phyloP scores from a whole-genome alignment of 2,797 vertebrate genomes.

The Hoplostethus atlanticus region DNA sequence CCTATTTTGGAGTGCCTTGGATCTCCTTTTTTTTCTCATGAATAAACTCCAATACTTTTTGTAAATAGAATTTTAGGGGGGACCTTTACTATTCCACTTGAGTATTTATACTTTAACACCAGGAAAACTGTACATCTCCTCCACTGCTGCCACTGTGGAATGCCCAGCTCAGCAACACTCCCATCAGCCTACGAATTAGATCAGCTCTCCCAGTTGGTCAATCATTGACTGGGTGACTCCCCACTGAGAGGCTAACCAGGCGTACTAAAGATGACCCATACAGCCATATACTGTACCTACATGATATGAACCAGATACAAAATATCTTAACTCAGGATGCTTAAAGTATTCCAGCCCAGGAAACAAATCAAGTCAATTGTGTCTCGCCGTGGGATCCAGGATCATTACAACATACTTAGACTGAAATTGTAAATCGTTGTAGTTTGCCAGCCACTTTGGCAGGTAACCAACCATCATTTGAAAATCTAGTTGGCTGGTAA shows the following conservation, averaged over 20 bases:
- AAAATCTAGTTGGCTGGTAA: constrained; percentile 29
- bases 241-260: constrained; percentile 41
- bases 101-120: constrained; percentile 17
- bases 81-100: neutral
- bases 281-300: neutral
- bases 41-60: neutral
- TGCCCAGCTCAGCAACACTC: constrained; percentile 71
- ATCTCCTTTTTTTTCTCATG: constrained; percentile 3
- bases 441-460: neutral
- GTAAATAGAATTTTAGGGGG: neutral
- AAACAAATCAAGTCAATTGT: constrained; percentile 7
- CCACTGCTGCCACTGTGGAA: constrained; percentile 57
- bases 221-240: constrained; percentile 65
- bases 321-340: neutral
- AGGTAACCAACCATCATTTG: constrained; percentile 1
- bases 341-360: neutral
- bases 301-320: constrained; percentile 26
- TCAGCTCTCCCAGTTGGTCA: constrained; percentile 64
- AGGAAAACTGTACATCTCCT: constrained; percentile 43
- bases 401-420: neutral
- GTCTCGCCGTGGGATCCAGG: neutral
- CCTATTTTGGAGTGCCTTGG: neutral
- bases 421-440: neutral
- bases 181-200: constrained; percentile 67
- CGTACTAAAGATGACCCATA: constrained; percentile 12